Base-by-base conservation (phyloP, 2,888 invertebrate genomes). In the Odontocerum albicorne region DNA sequence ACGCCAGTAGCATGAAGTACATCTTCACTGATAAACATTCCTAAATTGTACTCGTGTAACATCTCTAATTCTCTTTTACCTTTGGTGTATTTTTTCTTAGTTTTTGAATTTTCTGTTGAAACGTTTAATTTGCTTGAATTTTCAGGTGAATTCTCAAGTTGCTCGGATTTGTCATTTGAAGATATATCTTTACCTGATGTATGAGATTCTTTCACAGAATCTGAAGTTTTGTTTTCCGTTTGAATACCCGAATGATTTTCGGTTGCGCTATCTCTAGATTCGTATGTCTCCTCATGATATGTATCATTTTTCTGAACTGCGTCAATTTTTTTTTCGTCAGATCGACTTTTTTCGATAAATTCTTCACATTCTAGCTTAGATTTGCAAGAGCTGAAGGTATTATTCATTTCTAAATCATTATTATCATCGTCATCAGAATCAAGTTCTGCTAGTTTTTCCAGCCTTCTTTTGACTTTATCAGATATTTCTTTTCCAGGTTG, bases 21-120 rank as follows among this genome's bases (percentile, higher is more conserved):
- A 21, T 81, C 85, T 60, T 85, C 80, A 61, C 80, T 77, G 49
- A 85, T 82, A 64, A 85, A 85, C 82, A 86, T 86, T 64, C 87
- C 86, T 63, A 83, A 80, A 35, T 87, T 82, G 62, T 87, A 86
- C 59, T 85, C 83, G 62, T 87, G 87, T 1, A 88, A 71, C 67
- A 78, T 75, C 63, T 83, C 79, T 42, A 88, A 66, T 64, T 87
- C 87, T 49, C 76, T 75, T 31, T 70, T 64, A 27, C 72, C 64
- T 52, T 67, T 66, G 21, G 65, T 64, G 35, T 66, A 66, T 6
- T 65, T 57, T 42, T 58, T 61, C 6, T 54, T 46, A 1, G n/a
- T n/a, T n/a, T n/a, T n/a, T n/a, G n/a, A n/a, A n/a, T n/a, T n/a
- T n/a, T n/a, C n/a, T n/a, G n/a, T n/a, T n/a, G n/a, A n/a, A n/a